Evolutionary conservation across 2,113 vertebrate genomes (phyloP), one percentile per base, ranked within the genome.

Genomic region (Heterotis niloticus): DNA sequence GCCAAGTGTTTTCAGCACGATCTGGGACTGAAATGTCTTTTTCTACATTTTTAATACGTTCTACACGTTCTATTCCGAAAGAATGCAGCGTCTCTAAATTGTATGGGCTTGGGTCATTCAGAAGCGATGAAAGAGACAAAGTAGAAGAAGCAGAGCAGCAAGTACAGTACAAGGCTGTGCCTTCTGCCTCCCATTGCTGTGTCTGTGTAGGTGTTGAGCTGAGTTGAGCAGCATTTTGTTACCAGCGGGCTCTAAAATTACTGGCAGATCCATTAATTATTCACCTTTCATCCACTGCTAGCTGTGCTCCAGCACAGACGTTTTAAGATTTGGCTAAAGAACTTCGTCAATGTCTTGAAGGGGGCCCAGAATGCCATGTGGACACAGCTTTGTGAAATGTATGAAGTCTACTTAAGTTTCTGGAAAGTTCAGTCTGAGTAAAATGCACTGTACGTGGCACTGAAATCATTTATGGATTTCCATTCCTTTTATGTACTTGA

Each of bases 391-490:
- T 78, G 52, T 28, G 23, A 54, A 29, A 2, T 29, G 1, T n/a
- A n/a, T 20, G 23, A 73, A 16, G 70, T 73, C 44, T 73, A 51
- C 34, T 44, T n/a, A 18, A 57, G 88, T 87, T 91, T 91, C 80
- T 90, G 87, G 82, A 86, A 81, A 87, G 90, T 90, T 90, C 89
- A 92, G 89, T 90, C 87, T 88, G 85, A 86, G 7, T 7, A 44
- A 81, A 88, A 83, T 88, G 84, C 81, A 90, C 91, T 91, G 89
- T 89, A 92, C 91, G 93, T 88, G 90, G 76, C 78, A 81, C 85
- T 90, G 91, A 86, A 92, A 89, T 92, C 90, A 92, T 91, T 86
- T 90, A 93, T 92, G 89, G 87, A 85, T 88, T 90, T 90, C 86
- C 87, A 74, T 83, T 80, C 87, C 88, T 91, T 92, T 92, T 93